Evolutionary conservation across 2,113 vertebrate species (phyloP).

Genomic region (Nyctereutes procyonoides): DNA sequence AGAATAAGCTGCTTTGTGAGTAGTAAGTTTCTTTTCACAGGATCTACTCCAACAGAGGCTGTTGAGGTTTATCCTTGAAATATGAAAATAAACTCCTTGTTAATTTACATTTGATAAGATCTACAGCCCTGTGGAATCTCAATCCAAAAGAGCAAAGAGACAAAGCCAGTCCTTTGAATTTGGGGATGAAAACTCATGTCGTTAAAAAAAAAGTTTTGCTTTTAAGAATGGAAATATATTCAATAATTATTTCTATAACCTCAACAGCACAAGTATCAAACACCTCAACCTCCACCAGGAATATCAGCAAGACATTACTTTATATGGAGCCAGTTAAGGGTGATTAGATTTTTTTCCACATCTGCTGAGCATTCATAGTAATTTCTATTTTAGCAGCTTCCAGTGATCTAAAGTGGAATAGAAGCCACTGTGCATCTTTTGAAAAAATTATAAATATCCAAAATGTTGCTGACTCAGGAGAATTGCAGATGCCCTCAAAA

Average conservation of each 20-base stretch:
- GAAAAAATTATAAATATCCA: conserved; percentile 3
- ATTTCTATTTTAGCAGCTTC: conserved; percentile 45
- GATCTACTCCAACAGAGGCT: background rate
- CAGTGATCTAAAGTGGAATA: background rate
- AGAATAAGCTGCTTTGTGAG: background rate
- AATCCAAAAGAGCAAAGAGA: background rate
- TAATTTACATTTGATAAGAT: background rate
- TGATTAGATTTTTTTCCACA: background rate
- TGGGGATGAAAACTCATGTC: background rate
- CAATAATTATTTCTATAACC: background rate
- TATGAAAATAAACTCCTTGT: conserved; percentile 8
- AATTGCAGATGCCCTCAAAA: background rate
- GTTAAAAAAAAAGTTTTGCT: background rate
- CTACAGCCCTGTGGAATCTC: background rate
- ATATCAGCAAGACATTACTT: background rate
- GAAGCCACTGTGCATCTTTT: background rate
- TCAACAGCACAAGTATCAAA: background rate
- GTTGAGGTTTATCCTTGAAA: background rate
- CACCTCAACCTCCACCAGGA: background rate
- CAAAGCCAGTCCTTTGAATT: background rate
- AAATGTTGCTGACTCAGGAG: background rate
- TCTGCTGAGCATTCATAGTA: background rate
- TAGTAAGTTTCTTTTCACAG: background rate
- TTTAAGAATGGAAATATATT: background rate
- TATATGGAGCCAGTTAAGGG: background rate